Evolutionary conservation across 1,140 invertebrate species (phyloP).

Genomic region (Caenorhabditis inopinata): DNA sequence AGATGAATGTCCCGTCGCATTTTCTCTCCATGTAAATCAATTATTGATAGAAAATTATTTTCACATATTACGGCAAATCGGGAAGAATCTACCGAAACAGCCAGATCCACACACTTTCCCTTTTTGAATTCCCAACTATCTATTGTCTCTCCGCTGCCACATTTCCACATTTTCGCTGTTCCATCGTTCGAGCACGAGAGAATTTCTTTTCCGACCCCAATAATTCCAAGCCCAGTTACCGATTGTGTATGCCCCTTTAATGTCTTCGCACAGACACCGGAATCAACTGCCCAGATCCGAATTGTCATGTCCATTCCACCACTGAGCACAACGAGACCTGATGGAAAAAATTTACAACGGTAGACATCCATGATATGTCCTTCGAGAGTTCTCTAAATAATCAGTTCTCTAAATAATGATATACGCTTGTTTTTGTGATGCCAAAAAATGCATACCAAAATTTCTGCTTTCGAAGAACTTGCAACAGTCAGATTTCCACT

Average conservation of each 20-base stretch:
- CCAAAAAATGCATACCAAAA: not conserved
- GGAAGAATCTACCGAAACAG: conserved; percentile 40
- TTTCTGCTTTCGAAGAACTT: not conserved
- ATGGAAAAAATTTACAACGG: conserved; percentile 75
- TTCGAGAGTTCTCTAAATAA: conserved; percentile 66
- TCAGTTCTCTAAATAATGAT: conserved; percentile 9
- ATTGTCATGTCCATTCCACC: conserved; percentile 75
- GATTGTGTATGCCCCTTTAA: conserved; percentile 73
- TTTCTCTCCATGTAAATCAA: conserved; percentile 24
- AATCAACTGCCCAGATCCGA: conserved; percentile 76
- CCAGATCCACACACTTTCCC: conserved; percentile 69
- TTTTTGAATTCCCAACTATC: conserved; percentile 68
- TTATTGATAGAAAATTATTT: conserved; percentile 8
- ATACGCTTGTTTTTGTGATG: too few species aligned
- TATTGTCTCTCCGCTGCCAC: conserved; percentile 72
- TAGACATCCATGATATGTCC: conserved; percentile 76
- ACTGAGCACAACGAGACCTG: conserved; percentile 74
- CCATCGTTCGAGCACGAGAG: conserved; percentile 77
- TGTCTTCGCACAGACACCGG: conserved; percentile 71
- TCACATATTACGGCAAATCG: conserved; percentile 40
- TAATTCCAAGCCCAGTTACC: conserved; percentile 73
- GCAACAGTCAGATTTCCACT: not conserved
- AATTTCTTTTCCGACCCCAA: conserved; percentile 76
- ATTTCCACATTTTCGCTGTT: conserved; percentile 75
- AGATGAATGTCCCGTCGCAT: conserved; percentile 60